Base-by-base conservation (phyloP, 1,140 invertebrate genomes). In the Neotoxoptera formosana region DNA sequence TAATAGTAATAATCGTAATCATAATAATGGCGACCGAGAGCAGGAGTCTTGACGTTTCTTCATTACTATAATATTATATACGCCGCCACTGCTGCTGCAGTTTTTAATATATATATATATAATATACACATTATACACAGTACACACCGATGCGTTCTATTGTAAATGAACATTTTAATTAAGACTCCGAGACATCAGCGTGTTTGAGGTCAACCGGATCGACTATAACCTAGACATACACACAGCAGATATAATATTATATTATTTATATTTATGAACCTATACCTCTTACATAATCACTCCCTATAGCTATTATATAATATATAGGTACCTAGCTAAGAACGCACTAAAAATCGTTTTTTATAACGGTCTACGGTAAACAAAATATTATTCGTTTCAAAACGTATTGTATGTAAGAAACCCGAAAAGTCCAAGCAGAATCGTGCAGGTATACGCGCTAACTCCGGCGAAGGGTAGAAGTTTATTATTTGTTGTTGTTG, bases 141-240 rank as follows among this genome's bases (percentile, higher is more conserved):
- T 81, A 84, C 45, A 45, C 9, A 45, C 30, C 11, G 9, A 23
- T 41, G 34, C 34, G 41, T 56, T 36, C 48, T 56, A 56, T 89
- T 36, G 51, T 89, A 89, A 41, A 89, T 89, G 88, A 56, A 89
- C 56, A 89, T 89, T 89, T 89, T 89, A 89, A 89, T 89, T 89
- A 89, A 89, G 53, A 89, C 48, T 89, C 88, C 9, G 23, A 53
- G 48, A 89, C 21, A 89, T 56, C 51, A 56, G 21, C n/a, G n/a
- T 36, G 51, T 56, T 48, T 7, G 86, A 51, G 30, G 47, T 47
- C 45, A 30, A 21, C 30, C 7, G 36, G 30, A 88, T 88, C 86
- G 34, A 20, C 86, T 88, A n/a, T n/a, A 88, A 14, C 76, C 21
- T 83, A 36, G 36, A 36, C 34, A 83, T 34, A 21, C 2, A 83